Evolutionary conservation across 2,888 invertebrate species (phyloP), one percentile per base, ranked within the genome.

Genomic region (Drosophila parthenogenetica): DNA sequence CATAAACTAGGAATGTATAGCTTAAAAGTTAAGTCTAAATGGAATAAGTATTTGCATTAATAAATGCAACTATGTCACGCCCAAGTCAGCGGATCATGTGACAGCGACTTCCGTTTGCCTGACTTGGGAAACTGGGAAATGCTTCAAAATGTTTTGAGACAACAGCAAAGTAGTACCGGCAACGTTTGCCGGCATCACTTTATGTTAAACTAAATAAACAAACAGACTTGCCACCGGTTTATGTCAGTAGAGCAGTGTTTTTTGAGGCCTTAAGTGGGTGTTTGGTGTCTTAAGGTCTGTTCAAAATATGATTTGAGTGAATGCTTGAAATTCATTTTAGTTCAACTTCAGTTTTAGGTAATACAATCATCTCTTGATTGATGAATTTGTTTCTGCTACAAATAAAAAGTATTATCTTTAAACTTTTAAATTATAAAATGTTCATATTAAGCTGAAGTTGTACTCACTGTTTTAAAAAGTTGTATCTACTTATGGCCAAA

Each of bases 51-150:
- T 85, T 83, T 85, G 77, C 83, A 87, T 88, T 85, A 86, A 83
- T 88, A 83, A 83, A 83, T 83, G 83, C 86, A 83, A 85, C 88
- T 85, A 73, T 83, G 83, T 83, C 83, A 86, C 79, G 73, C 88
- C 88, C 88, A 85, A 85, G 72, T 67, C 80, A 71, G 68, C 74
- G 62, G 69, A 74, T 63, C 49, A 79, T 71, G 74, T 77, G 80
- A 79, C 83, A 80, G 83, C 71, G 73, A 83, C 83, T 81, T 81
- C 80, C 80, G 79, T 65, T 70, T 57, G 61, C 51, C 64, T 65
- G 62, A 65, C 50, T 64, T 72, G 66, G 42, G 32, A 69, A 37
- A 16, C 57, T 22, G 37, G 45, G 45, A 61, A 53, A 53, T 61
- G 53, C 60, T 71, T 75, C 76, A 79, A 79, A 71, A 71, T 71